Base-by-base conservation (phyloP, 2,888 invertebrate species). In the Phrixothrix hirtus region DNA sequence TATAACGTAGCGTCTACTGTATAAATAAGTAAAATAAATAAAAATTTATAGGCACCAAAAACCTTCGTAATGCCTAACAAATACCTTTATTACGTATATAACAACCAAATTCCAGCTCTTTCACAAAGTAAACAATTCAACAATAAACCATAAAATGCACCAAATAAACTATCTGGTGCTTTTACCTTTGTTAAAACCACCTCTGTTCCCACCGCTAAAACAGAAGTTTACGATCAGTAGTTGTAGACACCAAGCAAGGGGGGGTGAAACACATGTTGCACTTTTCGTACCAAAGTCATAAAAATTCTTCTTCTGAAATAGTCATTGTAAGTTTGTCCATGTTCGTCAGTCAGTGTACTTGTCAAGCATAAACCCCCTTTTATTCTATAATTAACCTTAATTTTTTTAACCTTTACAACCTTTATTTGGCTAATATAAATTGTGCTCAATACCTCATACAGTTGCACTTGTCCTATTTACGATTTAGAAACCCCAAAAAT, bases 101-200 rank as follows among this genome's bases (percentile, higher is more conserved):
- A 32, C 9, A 55, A 54, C 39, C 48, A 34, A 43, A 54, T 34
- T 48, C 27, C 59, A 60, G 58, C 58, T 63, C 60, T 59, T 60
- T 58, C 59, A 61, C 35, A 50, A 55, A 39, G 17, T 26, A 46
- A 42, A 38, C 27, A 35, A 39, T 17, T 55, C 37, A 53, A 48
- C 51, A 50, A 60, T 46, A 54, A 50, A 55, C 46, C 46, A 50
- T 53, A 84, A 86, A 86, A 81, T 84, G 87, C 87, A 86, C 84
- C 86, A 80, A 80, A 82, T 83, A 81, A 79, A 79, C 80, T 79
- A 83, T 82, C 84, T 83, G 87, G 86, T 87, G 87, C 83, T 80
- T 88, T 92, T 92, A 92, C 92, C 92, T 92, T 92, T 92, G 84
- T 89, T 91, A 90, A 82, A 92, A 91, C 90, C 91, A 89, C 92